Evolutionary conservation across 2,797 vertebrate species (phyloP), one percentile per base, ranked within the genome.

Genomic region (Melopsittacus undulatus): DNA sequence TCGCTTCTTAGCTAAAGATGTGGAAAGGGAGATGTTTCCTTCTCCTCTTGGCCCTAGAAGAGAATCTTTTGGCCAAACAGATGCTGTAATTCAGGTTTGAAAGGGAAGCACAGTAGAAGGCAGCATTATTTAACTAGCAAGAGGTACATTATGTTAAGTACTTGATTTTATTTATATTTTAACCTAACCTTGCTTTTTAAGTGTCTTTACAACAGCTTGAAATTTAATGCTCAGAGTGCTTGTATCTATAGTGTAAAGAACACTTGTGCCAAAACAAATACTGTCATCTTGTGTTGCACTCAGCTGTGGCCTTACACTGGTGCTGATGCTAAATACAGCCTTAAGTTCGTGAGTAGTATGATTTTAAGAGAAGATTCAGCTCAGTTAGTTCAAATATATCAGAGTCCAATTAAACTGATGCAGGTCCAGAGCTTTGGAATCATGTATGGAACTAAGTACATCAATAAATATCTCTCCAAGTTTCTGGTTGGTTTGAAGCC

Each of bases 361-460:
- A 43, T 34, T 68, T 67, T 52, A 49, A 77, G 48, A 46, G 80
- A 75, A 64, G 56, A 79, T 51, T 51, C n/a, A 63, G 70, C 40
- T 82, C 6, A 5, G 49, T 57, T 63, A 14, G 79, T 79, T 79
- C 2, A 29, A 75, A 57, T 61, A 63, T 34, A 18, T 78, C 43
- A 62, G 34, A 87, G 87, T 73, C 63, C 56, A 89, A 4, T 94
- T 81, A 78, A 72, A 62, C 26, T 75, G 83, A 6, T 83, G 54
- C 87, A 91, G 83, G 81, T 92, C 86, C 62, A 57, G 18, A 75
- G 81, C 48, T 92, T 75, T 79, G 52, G 81, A 87, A 54, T 92
- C 30, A 8, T 70, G 27, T 51, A 16, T 67, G 75, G 46, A 92
- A 45, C 63, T 91, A 76, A 88, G 90, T 70, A 34, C 13, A 63